Base-by-base conservation (phyloP, 2,113 vertebrate species). In the Apteryx owenii region DNA sequence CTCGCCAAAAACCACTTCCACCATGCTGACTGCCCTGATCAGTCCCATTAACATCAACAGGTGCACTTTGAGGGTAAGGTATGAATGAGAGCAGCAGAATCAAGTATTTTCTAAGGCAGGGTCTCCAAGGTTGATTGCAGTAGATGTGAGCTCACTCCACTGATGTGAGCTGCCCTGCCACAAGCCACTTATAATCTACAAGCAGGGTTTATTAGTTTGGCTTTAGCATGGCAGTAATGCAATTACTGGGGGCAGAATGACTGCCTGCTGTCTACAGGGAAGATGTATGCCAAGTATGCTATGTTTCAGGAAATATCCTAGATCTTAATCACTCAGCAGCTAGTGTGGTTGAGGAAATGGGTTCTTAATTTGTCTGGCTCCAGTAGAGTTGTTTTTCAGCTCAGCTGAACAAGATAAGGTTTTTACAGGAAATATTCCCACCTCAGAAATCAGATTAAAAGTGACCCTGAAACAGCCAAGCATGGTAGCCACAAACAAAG, bases 291-390 rank as follows among this genome's bases (percentile, higher is more conserved):
- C 71, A 79, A 91, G 33, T 23, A 94, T 71, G 54, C 40, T 8
- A 54, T 8, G 12, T 85, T 91, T 58, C 87, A 88, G 93, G 82
- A 96, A 91, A 71, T 64, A 81, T 20, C 85, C 68, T 51, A 68
- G 66, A 82, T 85, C 87, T 87, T 90, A 94, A 91, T 75, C 82
- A 82, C 71, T 75, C 60, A 71, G 71, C 38, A 71, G 53, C 70
- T 83, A 46, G 15, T 17, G 12, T 66, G 50, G 79, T 81, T 92
- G 85, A 93, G 82, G 93, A 96, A 91, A 91, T 40, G 58, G 50
- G 29, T 80, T 88, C 81, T 81, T 85, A 54, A 83, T 93, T 83
- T 84, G 51, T 40, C 84, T 93, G 81, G 75, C 75, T 95, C 54
- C 87, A 84, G 56, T 53, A 89, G 46, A 94, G 85, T 12, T 65